Percentiles rank a stretch among this genome's conserved stretches.
Conservation (phyloP, 2,797 vertebrate species). For the Varecia variegata region DNA sequence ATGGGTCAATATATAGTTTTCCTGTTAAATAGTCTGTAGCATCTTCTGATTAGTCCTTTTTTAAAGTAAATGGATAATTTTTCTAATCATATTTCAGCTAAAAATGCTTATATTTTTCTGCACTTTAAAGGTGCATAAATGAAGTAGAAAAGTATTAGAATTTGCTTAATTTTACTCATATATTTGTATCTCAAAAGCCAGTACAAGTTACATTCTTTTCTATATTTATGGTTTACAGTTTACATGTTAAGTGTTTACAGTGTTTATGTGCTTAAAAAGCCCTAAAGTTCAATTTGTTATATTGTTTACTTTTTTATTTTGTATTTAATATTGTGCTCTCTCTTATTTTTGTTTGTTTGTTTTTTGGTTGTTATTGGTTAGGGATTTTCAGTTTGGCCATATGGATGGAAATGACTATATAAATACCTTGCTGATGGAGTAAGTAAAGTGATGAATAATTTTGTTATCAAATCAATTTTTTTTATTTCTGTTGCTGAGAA, state of each 20-base stretch:
- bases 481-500: constrained; percentile 29
- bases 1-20: neutral
- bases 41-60: neutral
- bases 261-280: neutral
- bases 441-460: constrained; percentile 83
- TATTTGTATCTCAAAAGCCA: neutral
- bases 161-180: neutral
- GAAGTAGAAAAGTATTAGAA: neutral
- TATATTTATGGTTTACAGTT: neutral
- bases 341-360: neutral
- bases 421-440: constrained; percentile 99
- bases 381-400: constrained; percentile 97
- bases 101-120: neutral
- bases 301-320: neutral
- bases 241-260: neutral
- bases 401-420: constrained; percentile 99
- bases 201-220: neutral
- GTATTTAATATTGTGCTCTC: neutral
- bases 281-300: neutral
- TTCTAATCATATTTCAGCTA: neutral
- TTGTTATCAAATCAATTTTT: neutral
- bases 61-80: neutral
- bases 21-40: neutral
- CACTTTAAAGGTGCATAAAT: neutral
- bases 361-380: constrained; percentile 66